A percentile compares a stretch with the other conserved stretches of the same genome.
Evolutionary conservation across 2,797 vertebrate genomes (phyloP).

Genomic region (Microctenopoma steveboyesi): DNA sequence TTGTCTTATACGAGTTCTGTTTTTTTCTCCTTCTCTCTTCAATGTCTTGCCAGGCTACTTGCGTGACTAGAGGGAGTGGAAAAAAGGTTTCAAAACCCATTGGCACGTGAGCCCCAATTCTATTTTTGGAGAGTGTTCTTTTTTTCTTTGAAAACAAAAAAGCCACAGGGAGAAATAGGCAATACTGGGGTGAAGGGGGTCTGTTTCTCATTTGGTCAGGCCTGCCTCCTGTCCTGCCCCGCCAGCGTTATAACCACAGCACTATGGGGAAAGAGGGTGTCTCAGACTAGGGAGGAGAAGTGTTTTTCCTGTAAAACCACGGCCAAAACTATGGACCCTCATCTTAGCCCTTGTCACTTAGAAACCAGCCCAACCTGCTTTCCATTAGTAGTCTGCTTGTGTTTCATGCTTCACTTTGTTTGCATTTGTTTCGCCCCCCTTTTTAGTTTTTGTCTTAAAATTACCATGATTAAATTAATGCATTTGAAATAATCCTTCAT

Average conservation of each 20-base stretch:
- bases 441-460: conserved; percentile 68
- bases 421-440: conserved; percentile 75
- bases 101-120: conserved; percentile 87
- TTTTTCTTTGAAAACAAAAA: conserved; percentile 83
- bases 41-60: conserved; percentile 84
- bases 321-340: conserved; percentile 78
- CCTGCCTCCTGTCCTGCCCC: conserved; percentile 80
- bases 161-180: conserved; percentile 83
- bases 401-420: conserved; percentile 77
- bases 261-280: conserved; percentile 70
- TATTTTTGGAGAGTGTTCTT: conserved; percentile 85
- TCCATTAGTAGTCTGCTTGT: conserved; percentile 81
- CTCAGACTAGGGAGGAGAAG: conserved; percentile 76
- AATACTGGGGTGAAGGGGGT: conserved; percentile 83
- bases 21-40: conserved; percentile 72
- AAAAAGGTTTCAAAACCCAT: conserved; percentile 83
- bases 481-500: conserved; percentile 56
- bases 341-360: conserved; percentile 83
- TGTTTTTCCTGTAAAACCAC: conserved; percentile 80
- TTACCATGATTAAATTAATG: conserved; percentile 70
- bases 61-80: conserved; percentile 86
- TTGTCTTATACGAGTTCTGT: conserved; percentile 71
- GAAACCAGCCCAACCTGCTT: conserved; percentile 82
- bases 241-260: conserved; percentile 82
- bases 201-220: conserved; percentile 88